phyloP scores from a whole-genome alignment of 2,113 vertebrate species.

The Nothocercus julius region DNA sequence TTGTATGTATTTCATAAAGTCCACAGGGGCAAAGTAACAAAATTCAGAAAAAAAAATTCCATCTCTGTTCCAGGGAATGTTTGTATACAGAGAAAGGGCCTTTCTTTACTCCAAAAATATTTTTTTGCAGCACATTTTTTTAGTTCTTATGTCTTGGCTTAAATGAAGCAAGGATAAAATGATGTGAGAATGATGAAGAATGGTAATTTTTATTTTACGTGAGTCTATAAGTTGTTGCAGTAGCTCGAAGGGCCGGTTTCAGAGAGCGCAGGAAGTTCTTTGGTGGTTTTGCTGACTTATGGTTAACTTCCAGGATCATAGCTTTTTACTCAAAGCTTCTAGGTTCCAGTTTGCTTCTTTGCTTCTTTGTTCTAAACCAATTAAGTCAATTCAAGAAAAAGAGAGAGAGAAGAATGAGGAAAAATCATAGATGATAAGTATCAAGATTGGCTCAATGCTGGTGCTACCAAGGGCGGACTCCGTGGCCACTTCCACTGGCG shows the following conservation, averaged over 20 bases:
- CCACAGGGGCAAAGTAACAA: background rate
- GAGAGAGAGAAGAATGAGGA: background rate
- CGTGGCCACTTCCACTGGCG: background rate
- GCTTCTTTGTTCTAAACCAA: background rate
- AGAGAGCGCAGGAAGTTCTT: background rate
- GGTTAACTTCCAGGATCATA: background rate
- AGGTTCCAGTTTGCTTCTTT: background rate
- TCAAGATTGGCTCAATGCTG: background rate
- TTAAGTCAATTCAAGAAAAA: background rate
- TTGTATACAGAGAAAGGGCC: background rate
- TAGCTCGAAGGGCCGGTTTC: background rate
- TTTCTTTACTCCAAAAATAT: background rate
- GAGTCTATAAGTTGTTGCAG: background rate
- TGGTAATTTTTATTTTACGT: background rate
- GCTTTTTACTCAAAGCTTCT: background rate
- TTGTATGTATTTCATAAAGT: background rate
- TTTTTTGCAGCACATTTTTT: background rate
- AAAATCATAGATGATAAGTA: background rate
- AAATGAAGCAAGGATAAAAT: background rate
- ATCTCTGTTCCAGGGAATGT: background rate
- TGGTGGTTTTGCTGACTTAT: background rate
- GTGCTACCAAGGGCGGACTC: background rate
- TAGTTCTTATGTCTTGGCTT: background rate
- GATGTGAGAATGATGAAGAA: constrained; percentile 11
- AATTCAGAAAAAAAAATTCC: background rate